Conservation (phyloP, 2,797 vertebrate genomes). For the Microhierax caerulescens region DNA sequence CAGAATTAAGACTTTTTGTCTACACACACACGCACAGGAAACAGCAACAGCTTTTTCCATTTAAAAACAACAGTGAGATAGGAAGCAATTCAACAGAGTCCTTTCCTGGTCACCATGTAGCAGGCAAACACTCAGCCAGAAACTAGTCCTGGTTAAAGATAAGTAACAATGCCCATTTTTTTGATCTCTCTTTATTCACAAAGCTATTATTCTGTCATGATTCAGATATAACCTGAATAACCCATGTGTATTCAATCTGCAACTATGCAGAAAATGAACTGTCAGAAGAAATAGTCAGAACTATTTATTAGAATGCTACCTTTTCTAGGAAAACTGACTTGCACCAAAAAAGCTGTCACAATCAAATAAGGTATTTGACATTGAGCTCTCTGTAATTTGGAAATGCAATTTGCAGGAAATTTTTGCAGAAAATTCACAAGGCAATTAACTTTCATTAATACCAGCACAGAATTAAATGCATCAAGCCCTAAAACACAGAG, state of each 20-base stretch:
- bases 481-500: background rate
- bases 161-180: background rate
- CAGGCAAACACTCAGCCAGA: background rate
- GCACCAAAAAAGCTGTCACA: background rate
- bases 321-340: background rate
- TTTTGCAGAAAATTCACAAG: background rate
- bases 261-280: conserved; percentile 26
- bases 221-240: background rate
- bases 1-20: background rate
- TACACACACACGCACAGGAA: background rate
- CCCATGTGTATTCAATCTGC: background rate
- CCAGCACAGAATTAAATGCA: background rate
- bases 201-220: background rate
- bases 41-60: background rate
- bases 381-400: background rate
- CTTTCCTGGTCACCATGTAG: background rate
- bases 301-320: background rate
- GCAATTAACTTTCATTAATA: background rate
- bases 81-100: background rate
- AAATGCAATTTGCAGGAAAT: background rate
- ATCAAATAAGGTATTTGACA: background rate
- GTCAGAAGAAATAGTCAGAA: background rate
- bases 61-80: background rate
- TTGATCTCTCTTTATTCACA: background rate
- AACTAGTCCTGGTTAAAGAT: background rate